These are phyloP conservation scores for Glyptemys insculpta DNA, from an alignment of 2,797 vertebrate genomes.

Conservation along the genomic window DNA sequence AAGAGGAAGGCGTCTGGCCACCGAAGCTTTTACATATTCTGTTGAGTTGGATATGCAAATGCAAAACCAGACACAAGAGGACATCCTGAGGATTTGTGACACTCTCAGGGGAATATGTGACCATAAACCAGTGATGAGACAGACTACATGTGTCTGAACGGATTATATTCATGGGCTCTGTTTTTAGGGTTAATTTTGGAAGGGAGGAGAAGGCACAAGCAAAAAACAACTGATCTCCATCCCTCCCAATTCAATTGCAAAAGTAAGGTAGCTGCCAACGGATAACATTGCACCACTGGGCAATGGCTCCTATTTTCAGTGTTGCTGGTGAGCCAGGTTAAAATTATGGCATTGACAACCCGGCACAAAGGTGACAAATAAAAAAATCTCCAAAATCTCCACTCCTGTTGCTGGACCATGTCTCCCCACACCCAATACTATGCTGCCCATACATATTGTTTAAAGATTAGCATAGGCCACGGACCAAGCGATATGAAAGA, in stretches of 20 bases:
- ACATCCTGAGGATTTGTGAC: not conserved
- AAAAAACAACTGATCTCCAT: not conserved
- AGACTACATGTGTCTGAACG: not conserved
- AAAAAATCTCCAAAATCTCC: not conserved
- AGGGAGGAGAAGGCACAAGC: not conserved
- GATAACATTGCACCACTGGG: not conserved
- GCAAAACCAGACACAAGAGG: not conserved
- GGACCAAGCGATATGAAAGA: not conserved
- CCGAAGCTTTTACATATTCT: not conserved
- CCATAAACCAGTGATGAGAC: not conserved
- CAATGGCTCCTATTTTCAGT: not conserved
- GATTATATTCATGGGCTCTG: not conserved
- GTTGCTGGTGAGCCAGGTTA: not conserved
- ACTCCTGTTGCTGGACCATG: not conserved
- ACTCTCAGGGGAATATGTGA: not conserved
- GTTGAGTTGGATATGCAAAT: not conserved
- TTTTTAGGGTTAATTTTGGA: not conserved
- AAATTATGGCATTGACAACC: not conserved
- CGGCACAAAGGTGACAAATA: not conserved
- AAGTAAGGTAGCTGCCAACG: not conserved
- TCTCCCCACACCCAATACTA: not conserved
- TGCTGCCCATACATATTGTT: not conserved
- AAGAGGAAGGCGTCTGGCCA: not conserved
- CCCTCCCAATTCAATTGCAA: constrained; percentile 31
- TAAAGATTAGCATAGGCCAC: not conserved